A percentile compares a stretch with the other conserved stretches of the same genome.
Conservation (phyloP, 2,113 vertebrate genomes). For the Oxygymnocypris stewartii region DNA sequence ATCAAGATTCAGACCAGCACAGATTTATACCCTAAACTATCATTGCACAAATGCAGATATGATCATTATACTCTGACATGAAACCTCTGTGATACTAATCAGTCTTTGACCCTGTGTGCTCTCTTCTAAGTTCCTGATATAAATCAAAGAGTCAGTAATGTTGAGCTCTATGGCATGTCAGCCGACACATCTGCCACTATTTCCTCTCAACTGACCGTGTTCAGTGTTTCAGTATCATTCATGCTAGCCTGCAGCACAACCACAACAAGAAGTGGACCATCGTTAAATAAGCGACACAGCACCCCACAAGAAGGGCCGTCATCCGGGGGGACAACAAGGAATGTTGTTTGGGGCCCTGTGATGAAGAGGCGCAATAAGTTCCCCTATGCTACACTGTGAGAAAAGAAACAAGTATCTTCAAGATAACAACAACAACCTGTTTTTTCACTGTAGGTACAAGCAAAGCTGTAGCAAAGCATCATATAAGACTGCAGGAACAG, state of each 20-base stretch:
- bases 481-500: neutral
- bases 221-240: neutral
- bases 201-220: constrained; percentile 11
- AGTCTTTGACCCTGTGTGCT: neutral
- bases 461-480: neutral
- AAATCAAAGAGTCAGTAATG: neutral
- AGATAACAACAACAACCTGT: neutral
- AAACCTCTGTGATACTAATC: neutral
- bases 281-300: neutral
- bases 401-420: too few relatives aligned
- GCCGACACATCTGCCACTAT: neutral
- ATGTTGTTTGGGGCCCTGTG: neutral
- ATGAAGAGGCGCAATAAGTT: neutral
- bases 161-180: constrained; percentile 11
- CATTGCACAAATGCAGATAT: neutral
- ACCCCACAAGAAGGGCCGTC: neutral
- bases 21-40: neutral
- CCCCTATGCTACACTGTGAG: neutral
- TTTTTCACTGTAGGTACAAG: neutral
- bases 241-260: neutral
- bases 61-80: neutral
- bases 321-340: neutral
- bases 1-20: neutral
- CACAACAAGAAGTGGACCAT: neutral
- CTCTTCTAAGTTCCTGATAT: neutral